These are phyloP conservation scores for Fabriciana adippe DNA, from an alignment of 2,888 invertebrate genomes.

Conservation along the genomic window DNA sequence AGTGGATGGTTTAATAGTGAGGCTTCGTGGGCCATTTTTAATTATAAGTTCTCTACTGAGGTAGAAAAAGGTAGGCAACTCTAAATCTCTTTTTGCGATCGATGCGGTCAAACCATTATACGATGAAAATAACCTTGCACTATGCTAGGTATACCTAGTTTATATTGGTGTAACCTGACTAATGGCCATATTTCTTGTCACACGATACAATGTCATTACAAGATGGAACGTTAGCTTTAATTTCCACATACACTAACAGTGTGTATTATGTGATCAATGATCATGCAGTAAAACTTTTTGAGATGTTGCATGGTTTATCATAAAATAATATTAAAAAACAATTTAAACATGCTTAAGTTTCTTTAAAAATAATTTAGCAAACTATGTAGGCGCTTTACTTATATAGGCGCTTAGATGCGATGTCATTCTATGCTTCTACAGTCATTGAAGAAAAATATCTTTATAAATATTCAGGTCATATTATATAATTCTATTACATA, in stretches of 20 bases:
- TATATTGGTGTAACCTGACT: constrained; percentile 40
- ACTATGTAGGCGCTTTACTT: no score
- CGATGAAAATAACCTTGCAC: constrained; percentile 57
- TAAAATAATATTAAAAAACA: no score
- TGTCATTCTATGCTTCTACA: no score
- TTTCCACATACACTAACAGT: background rate
- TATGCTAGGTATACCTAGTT: constrained; percentile 36
- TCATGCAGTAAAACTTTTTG: no score
- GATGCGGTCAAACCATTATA: constrained; percentile 59
- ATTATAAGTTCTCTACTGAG: constrained; percentile 33
- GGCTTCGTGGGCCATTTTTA: constrained; percentile 39
- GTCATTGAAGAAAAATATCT: no score
- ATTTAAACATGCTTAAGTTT: no score
- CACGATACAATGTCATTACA: constrained; percentile 35
- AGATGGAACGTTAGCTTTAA: background rate
- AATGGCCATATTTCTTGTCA: constrained; percentile 36
- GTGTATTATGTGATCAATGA: background rate
- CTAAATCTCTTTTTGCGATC: constrained; percentile 56
- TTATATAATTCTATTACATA: no score
- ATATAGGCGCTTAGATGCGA: no score
- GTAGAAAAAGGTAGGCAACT: constrained; percentile 48
- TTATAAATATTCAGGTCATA: no score
- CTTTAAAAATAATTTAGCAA: no score
- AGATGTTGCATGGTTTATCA: no score
- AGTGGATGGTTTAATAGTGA: no score